These are phyloP conservation scores for Lithosia quadra DNA, from an alignment of 2,888 invertebrate genomes.

Conservation along the genomic window DNA sequence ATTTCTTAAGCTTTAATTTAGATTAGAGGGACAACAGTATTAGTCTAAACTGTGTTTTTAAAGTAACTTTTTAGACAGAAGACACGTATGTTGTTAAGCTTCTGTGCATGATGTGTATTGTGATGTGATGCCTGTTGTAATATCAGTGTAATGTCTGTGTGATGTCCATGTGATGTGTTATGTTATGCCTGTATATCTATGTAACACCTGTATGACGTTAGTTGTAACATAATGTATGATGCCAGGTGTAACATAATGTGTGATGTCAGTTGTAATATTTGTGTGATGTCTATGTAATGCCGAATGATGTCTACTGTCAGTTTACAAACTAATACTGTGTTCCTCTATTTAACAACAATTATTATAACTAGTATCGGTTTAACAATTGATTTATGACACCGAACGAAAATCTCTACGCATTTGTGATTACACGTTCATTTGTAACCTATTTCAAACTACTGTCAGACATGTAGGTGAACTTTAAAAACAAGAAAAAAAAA, in stretches of 20 bases:
- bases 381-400: constrained; percentile 23
- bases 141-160: background rate
- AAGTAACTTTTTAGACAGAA: background rate
- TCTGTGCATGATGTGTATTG: background rate
- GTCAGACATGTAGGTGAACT: constrained; percentile 37
- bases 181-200: too few relatives aligned
- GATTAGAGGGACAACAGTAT: constrained; percentile 42
- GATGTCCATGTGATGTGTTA: background rate
- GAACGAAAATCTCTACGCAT: constrained; percentile 38
- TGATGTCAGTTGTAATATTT: background rate
- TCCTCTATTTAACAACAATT: constrained; percentile 38
- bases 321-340: constrained; percentile 29
- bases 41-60: background rate
- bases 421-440: constrained; percentile 40
- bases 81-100: too few relatives aligned
- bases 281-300: background rate
- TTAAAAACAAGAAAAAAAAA: constrained; percentile 3
- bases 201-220: too few relatives aligned
- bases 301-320: background rate
- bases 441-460: constrained; percentile 14
- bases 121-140: background rate
- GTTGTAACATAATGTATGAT: too few relatives aligned
- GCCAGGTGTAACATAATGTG: background rate
- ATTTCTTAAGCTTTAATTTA: constrained; percentile 36
- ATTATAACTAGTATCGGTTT: constrained; percentile 29